Base-by-base conservation (phyloP, 2,113 vertebrate species). In the Saccopteryx leptura region DNA sequence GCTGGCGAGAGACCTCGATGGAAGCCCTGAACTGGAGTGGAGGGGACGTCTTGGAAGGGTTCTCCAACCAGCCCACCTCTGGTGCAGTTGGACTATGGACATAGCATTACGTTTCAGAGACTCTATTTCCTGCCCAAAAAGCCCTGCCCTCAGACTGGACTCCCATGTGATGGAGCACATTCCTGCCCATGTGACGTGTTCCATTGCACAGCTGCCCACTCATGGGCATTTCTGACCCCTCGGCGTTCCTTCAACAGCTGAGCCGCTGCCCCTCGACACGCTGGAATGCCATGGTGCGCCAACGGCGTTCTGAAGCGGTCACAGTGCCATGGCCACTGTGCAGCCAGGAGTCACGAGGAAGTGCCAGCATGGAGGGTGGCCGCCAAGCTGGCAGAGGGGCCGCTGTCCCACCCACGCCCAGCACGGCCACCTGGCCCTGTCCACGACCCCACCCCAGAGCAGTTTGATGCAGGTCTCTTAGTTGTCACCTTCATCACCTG, bases 151-250 rank as follows among this genome's bases (percentile, higher is more conserved):
- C 66, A 81, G 96, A 72, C 93, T 79, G 93, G 97, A 98, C 95
- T 90, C 94, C 60, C 93, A 75, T 92, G 96, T 31, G 95, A 89
- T 94, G 72, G 68, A 97, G 74, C 89, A 91, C 69, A 91, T 90
- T 88, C 95, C 93, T 95, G 56, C 84, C 5, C 33, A 5, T 58
- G 0, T 1, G 8, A 15, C 72, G 1, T 17, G 88, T 97, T 97
- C 96, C 96, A 87, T 98, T 98, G 98, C 98, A 92, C 92, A 97
- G 84, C 74, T 96, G 76, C 54, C 91, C 95, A 94, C 83, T 91
- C 23, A 0, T 97, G 82, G 86, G 61, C 63, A 52, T 14, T 26
- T 28, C 81, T 19, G 15, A 50, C 33, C 58, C 60, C 50, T 10
- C 9, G 17, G n/a, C 1, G 2, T 46, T 88, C 79, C 54, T 24